phyloP scores from a whole-genome alignment of 2,113 vertebrate species.

The Ageneiosus marmoratus region DNA sequence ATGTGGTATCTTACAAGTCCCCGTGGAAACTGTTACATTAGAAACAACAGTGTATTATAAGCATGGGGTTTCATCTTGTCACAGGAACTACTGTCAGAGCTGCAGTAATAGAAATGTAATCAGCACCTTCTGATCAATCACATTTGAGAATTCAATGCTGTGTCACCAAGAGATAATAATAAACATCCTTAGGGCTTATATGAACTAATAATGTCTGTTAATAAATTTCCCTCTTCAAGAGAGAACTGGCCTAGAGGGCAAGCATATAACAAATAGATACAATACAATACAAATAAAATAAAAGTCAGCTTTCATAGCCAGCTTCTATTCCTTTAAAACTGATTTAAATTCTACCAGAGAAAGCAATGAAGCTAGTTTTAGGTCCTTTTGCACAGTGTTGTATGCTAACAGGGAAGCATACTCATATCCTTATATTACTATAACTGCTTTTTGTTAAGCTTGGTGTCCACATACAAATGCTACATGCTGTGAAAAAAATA shows the following conservation, averaged over 20 bases:
- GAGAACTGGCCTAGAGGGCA: background rate
- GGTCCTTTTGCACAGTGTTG: background rate
- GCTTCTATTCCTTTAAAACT: background rate
- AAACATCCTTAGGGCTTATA: background rate
- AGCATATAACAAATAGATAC: background rate
- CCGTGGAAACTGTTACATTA: background rate
- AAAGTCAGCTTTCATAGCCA: background rate
- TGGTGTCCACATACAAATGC: background rate
- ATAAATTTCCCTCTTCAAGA: background rate
- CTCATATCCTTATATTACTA: no score
- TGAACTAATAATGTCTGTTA: background rate
- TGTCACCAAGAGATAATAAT: background rate
- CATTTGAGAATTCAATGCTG: background rate
- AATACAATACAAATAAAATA: background rate
- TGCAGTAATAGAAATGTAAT: background rate
- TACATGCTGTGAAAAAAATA: background rate
- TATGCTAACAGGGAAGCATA: background rate
- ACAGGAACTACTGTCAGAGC: background rate
- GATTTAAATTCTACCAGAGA: background rate
- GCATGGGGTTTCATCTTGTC: background rate
- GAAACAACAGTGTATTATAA: background rate
- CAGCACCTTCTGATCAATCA: background rate
- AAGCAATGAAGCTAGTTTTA: background rate
- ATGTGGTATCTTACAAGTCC: no score
- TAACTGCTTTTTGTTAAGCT: background rate